Base-by-base conservation (phyloP, 2,888 invertebrate species). In the Halictus quadricinctus region DNA sequence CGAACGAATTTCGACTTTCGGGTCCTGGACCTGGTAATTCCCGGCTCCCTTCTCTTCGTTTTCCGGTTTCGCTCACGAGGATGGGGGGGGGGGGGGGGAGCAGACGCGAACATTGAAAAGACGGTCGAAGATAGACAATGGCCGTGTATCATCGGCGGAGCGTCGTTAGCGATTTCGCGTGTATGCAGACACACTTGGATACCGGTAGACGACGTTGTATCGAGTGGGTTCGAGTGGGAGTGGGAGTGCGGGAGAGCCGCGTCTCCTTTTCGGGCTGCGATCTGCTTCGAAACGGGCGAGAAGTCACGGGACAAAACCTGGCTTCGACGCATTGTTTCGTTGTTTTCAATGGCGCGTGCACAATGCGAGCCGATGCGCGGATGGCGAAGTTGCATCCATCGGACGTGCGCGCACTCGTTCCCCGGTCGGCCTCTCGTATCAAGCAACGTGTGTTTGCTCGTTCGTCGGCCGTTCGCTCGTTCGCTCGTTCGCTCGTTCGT, bases 261-360 rank as follows among this genome's bases (percentile, higher is more conserved):
- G 85, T 83, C 84, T 89, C 87, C 90, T 89, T 90, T 88, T 90
- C 89, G 75, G 86, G 89, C 88, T 88, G 85, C 89, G 89, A 80
- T 82, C 84, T 87, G 83, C 86, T 75, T 90, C 89, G 90, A 86
- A 90, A 90, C 91, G 90, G 91, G 91, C 90, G 92, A 90, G 90
- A 92, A 92, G 91, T 92, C 91, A 89, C 89, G 88, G 88, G 90
- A 93, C 92, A 93, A 94, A 93, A 93, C 92, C 90, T 89, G 89
- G 91, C 92, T 87, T 92, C 92, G 91, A 90, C 89, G 90, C 92
- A 93, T 93, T 93, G 94, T 94, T 90, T 90, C 87, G 88, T 83
- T 85, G 88, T 86, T 90, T 91, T 93, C 91, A 93, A 94, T 93
- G 91, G 91, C 90, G 90, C 90, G 89, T 88, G 88, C 88, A 93